Percentiles rank a stretch among this genome's conserved stretches.
phyloP scores from a whole-genome alignment of 1,140 invertebrate genomes.

The Stegodyphus dumicola region DNA sequence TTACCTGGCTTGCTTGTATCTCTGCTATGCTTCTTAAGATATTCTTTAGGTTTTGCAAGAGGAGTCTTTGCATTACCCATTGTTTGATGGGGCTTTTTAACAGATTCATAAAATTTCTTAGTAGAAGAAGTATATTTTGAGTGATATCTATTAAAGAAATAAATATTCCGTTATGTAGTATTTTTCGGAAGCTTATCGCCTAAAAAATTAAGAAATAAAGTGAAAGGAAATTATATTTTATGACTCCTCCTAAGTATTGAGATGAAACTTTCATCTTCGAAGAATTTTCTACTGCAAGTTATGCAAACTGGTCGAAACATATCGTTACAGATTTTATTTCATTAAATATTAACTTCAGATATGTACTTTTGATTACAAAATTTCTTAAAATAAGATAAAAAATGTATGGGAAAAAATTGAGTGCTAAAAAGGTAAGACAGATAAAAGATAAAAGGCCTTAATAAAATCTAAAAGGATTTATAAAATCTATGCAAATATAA shows the following conservation, averaged over 20 bases:
- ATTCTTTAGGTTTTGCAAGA: slow-evolving; percentile 18
- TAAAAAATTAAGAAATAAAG: background rate
- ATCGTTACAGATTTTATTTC: background rate
- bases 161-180: background rate
- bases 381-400: too few species aligned
- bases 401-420: too few species aligned
- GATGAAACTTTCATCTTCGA: too few species aligned
- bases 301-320: background rate
- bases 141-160: slow-evolving; percentile 30
- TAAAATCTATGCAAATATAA: too few species aligned
- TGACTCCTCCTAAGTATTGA: too few species aligned
- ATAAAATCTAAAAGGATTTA: too few species aligned
- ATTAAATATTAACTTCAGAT: background rate
- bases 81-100: slow-evolving; percentile 43
- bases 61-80: slow-evolving; percentile 30
- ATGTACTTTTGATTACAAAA: too few species aligned
- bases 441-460: too few species aligned
- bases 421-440: too few species aligned
- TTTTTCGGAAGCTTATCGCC: background rate
- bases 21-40: slow-evolving; percentile 40
- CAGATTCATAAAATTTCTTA: slow-evolving; percentile 29
- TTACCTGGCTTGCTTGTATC: background rate
- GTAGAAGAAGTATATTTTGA: slow-evolving; percentile 22
- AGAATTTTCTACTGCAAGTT: background rate
- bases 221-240: too few species aligned